A percentile compares a stretch with the other conserved stretches of the same genome.
These are phyloP conservation scores for Pogonus chalceus DNA, from an alignment of 1,140 invertebrate species.

Conservation along the genomic window DNA sequence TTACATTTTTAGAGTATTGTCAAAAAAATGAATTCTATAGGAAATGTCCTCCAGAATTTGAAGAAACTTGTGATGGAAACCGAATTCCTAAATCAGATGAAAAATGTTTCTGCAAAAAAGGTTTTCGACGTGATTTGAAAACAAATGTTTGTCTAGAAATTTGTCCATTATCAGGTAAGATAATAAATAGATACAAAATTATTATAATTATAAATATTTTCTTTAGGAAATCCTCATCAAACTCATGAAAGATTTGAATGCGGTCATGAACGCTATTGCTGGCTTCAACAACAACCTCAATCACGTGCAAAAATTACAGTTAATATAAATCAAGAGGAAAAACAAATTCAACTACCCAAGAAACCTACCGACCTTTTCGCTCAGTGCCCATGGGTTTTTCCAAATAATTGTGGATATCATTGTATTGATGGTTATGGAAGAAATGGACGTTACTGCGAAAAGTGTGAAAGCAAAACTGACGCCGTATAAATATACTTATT, in stretches of 20 bases:
- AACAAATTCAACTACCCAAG: too few species aligned
- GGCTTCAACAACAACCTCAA: not conserved
- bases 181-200: not conserved
- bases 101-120: not conserved
- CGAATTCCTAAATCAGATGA: not conserved
- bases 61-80: not conserved
- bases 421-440: too few species aligned
- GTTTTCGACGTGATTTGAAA: not conserved
- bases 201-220: not conserved
- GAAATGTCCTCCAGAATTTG: not conserved
- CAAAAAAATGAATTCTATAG: conserved; percentile 11
- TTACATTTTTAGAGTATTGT: conserved; percentile 10
- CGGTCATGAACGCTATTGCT: not conserved
- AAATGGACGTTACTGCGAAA: not conserved
- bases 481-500: too few species aligned
- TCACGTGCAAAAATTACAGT: not conserved
- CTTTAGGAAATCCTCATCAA: not conserved
- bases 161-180: not conserved
- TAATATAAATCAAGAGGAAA: not conserved
- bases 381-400: too few species aligned
- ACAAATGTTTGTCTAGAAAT: not conserved
- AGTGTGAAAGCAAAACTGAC: too few species aligned
- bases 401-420: too few species aligned
- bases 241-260: not conserved
- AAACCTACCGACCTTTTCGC: too few species aligned